Evolutionary conservation across 2,888 invertebrate genomes (phyloP).

Genomic region (Venusia cambrica): DNA sequence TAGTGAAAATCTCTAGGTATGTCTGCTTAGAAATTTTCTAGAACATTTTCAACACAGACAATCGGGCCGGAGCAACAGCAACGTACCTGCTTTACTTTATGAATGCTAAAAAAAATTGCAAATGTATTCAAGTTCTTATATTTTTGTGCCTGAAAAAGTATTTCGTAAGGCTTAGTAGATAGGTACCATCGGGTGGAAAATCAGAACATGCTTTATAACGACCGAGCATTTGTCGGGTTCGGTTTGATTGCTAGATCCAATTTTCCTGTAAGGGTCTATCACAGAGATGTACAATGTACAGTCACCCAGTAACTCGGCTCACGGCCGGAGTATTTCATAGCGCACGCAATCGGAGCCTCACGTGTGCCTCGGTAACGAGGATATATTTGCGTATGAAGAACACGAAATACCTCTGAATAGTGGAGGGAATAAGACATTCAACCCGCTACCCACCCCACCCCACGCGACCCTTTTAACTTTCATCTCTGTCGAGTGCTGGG

Average conservation of each 20-base stretch:
- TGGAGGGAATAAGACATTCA: slow-evolving; percentile 81
- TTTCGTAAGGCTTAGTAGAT: too few relatives aligned
- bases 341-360: slow-evolving; percentile 76
- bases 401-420: slow-evolving; percentile 81
- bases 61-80: too few relatives aligned
- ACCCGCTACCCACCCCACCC: slow-evolving; percentile 63
- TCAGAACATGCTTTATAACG: slow-evolving; percentile 51
- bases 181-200: slow-evolving; percentile 36
- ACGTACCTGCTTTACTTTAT: too few relatives aligned
- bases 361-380: slow-evolving; percentile 79
- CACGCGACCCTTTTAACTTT: slow-evolving; percentile 80
- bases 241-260: slow-evolving; percentile 69
- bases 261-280: slow-evolving; percentile 64
- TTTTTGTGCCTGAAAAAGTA: too few relatives aligned
- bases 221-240: slow-evolving; percentile 51
- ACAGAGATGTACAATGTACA: slow-evolving; percentile 57
- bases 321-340: slow-evolving; percentile 59
- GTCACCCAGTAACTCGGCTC: slow-evolving; percentile 44
- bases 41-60: too few relatives aligned
- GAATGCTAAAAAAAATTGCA: too few relatives aligned
- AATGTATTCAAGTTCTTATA: too few relatives aligned
- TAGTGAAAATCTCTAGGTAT: too few relatives aligned
- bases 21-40: too few relatives aligned
- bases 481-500: slow-evolving; percentile 81
- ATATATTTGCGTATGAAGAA: slow-evolving; percentile 82